Evolutionary conservation across 2,797 vertebrate species (phyloP).

Genomic region (Lindbergichthys nudifrons): DNA sequence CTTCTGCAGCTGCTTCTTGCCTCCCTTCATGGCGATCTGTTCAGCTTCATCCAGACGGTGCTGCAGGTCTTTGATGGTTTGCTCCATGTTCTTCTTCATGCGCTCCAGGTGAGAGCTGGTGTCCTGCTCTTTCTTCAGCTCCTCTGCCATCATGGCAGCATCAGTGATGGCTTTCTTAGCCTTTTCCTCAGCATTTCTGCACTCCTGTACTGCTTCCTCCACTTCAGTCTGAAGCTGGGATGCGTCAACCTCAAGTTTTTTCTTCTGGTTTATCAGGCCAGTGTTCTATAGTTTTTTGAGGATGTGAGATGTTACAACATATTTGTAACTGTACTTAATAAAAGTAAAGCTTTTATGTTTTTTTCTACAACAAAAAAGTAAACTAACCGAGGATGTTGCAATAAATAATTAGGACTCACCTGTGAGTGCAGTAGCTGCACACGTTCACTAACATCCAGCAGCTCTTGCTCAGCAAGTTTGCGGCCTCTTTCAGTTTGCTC

Average conservation of each 20-base stretch:
- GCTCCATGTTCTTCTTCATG: slow-evolving; percentile 87
- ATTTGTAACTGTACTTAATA: not conserved
- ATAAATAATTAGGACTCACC: slow-evolving; percentile 62
- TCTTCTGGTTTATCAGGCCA: slow-evolving; percentile 90
- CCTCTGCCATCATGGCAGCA: slow-evolving; percentile 94
- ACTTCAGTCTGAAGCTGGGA: slow-evolving; percentile 86
- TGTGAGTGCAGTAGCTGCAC: slow-evolving; percentile 89
- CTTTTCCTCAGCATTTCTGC: slow-evolving; percentile 91
- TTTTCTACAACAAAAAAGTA: not conserved
- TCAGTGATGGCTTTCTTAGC: slow-evolving; percentile 95
- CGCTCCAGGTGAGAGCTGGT: slow-evolving; percentile 92
- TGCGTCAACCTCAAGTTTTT: slow-evolving; percentile 88
- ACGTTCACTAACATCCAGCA: slow-evolving; percentile 89
- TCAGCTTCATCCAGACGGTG: slow-evolving; percentile 91
- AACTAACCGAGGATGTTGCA: not conserved
- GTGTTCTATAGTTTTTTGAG: slow-evolving; percentile 80
- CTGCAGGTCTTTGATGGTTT: slow-evolving; percentile 94
- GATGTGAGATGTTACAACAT: not conserved
- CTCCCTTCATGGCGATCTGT: slow-evolving; percentile 90
- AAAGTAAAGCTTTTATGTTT: not conserved
- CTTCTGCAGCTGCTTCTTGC: slow-evolving; percentile 91
- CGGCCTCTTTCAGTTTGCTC: slow-evolving; percentile 88
- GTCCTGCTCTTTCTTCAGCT: slow-evolving; percentile 93
- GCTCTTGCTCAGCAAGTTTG: slow-evolving; percentile 88
- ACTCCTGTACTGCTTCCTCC: slow-evolving; percentile 89